A percentile compares a stretch with the other conserved stretches of the same genome.
phyloP scores from a whole-genome alignment of 2,797 vertebrate genomes.

The Enteromius thamalakanensis region DNA sequence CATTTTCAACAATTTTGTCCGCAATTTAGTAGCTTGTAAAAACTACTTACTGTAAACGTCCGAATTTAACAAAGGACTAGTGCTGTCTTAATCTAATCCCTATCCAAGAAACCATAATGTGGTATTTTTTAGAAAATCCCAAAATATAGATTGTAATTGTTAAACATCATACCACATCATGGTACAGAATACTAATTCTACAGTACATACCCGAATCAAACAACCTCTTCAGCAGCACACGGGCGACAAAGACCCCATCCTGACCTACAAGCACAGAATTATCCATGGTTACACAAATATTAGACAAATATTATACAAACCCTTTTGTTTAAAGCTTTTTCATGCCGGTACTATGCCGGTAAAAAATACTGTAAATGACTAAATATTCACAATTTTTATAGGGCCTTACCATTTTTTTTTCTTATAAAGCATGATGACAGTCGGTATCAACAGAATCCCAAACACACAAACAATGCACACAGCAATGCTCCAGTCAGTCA shows the following conservation, averaged over 20 bases:
- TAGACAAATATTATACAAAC: not conserved
- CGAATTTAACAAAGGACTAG: too few relatives aligned
- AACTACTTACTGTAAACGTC: too few relatives aligned
- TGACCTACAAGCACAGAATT: not conserved
- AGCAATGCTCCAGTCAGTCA: not conserved
- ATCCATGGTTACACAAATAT: not conserved
- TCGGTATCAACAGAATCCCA: not conserved
- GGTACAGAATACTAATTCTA: not conserved
- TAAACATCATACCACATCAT: not conserved
- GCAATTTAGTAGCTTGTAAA: too few relatives aligned
- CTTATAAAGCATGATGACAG: not conserved
- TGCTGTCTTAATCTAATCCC: too few relatives aligned
- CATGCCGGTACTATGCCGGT: not conserved
- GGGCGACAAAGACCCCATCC: accelerated
- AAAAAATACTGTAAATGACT: not conserved
- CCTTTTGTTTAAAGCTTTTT: not conserved
- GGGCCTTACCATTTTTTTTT: not conserved
- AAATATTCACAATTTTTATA: not conserved
- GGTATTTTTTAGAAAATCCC: not conserved
- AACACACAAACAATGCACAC: not conserved
- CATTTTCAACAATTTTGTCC: too few relatives aligned
- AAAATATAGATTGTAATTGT: not conserved
- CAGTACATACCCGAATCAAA: not conserved
- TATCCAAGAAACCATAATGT: not conserved
- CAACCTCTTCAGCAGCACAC: not conserved